Percentiles rank a stretch among this genome's conserved stretches.
These are phyloP conservation scores for Clupea harengus DNA, from an alignment of 2,113 vertebrate genomes.

Conservation along the genomic window DNA sequence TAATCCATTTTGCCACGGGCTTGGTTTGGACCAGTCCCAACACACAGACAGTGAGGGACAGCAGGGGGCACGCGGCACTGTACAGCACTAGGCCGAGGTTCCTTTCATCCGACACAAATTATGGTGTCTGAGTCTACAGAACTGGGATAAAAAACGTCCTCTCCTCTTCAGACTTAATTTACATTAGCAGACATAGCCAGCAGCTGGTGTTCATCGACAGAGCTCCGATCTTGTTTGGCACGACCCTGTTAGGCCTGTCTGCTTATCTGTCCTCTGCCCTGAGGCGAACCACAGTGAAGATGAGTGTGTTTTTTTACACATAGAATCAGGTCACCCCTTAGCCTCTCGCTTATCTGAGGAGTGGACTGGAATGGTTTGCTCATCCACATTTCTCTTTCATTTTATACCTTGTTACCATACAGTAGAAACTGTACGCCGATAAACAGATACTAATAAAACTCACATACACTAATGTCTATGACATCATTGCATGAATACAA, in stretches of 20 bases:
- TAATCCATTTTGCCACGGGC: conserved; percentile 56
- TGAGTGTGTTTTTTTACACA: neutral
- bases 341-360: neutral
- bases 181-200: conserved; percentile 11
- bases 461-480: neutral
- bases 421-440: neutral
- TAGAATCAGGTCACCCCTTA: neutral
- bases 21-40: conserved; percentile 36
- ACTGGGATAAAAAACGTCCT: neutral
- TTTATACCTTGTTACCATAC: neutral
- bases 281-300: neutral
- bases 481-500: neutral
- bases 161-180: conserved; percentile 12
- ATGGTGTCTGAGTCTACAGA: conserved; percentile 1
- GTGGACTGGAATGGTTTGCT: neutral
- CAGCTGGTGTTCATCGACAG: neutral
- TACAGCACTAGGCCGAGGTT: neutral
- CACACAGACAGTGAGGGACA: neutral
- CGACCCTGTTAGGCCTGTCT: neutral
- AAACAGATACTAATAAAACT: neutral
- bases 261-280: neutral
- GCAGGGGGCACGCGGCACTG: neutral
- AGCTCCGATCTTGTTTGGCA: conserved; percentile 4
- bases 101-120: neutral
- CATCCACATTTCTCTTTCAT: neutral